Evolutionary conservation across 2,888 invertebrate genomes (phyloP).

Genomic region (Polydrusus tereticollis): DNA sequence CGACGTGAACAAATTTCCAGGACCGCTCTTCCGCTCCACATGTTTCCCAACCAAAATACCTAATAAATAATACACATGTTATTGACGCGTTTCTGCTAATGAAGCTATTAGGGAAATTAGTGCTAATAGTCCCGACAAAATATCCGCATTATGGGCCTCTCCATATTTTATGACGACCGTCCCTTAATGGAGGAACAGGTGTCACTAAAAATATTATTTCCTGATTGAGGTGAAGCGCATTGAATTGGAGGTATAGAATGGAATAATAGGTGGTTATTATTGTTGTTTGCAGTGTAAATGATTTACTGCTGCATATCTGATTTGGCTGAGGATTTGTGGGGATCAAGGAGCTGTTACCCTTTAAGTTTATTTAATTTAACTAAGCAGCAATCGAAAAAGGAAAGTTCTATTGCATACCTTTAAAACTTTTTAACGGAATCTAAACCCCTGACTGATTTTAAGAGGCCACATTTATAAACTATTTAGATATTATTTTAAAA

Average conservation of each 20-base stretch:
- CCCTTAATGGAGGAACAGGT: conserved; percentile 11
- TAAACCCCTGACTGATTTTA: too few species aligned
- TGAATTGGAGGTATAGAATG: background rate
- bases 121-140: conserved; percentile 31
- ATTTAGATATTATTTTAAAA: too few species aligned
- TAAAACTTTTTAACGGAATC: too few species aligned
- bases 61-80: conserved; percentile 36
- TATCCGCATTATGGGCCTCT: conserved; percentile 26
- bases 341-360: too few species aligned
- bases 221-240: conserved; percentile 6
- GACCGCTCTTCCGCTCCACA: conserved; percentile 28
- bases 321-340: too few species aligned
- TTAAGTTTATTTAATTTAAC: too few species aligned
- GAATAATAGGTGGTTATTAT: background rate
- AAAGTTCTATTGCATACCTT: too few species aligned
- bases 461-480: too few species aligned
- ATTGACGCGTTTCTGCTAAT: conserved; percentile 36
- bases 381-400: too few species aligned
- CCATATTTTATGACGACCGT: conserved; percentile 16
- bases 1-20: conserved; percentile 9
- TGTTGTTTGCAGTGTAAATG: too few species aligned
- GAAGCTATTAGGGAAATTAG: conserved; percentile 37
- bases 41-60: conserved; percentile 21
- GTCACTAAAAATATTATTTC: conserved; percentile 18
- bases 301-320: too few species aligned